phyloP scores from a whole-genome alignment of 1,140 invertebrate species.

The Phenacoccus solenopsis region DNA sequence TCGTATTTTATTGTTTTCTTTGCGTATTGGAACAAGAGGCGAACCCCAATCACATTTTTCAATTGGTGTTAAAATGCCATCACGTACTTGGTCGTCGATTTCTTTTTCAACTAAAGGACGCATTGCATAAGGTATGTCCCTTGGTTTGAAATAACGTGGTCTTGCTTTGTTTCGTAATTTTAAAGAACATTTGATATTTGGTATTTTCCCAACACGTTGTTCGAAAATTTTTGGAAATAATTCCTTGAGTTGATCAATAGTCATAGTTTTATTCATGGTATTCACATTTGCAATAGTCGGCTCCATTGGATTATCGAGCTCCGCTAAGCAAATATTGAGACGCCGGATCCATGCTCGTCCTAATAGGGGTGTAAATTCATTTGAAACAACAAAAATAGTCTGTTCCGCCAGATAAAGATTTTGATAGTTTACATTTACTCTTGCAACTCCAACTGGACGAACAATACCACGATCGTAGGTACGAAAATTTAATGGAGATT shows the following conservation, averaged over 20 bases:
- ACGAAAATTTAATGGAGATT: conserved; percentile 17
- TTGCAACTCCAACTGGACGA: neutral
- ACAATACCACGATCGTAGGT: neutral
- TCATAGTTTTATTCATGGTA: neutral
- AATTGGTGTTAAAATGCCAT: conserved; percentile 27
- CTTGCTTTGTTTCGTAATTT: neutral
- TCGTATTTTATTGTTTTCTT: conserved; percentile 31
- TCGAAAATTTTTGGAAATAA: neutral
- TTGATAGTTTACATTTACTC: neutral
- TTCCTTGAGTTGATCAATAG: neutral
- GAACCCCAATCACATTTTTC: conserved; percentile 34
- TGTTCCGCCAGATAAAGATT: neutral
- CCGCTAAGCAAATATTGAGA: neutral
- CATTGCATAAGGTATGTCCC: conserved; percentile 34
- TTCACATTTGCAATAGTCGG: neutral
- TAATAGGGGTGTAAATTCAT: neutral
- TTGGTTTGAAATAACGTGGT: conserved; percentile 32
- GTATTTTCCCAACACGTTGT: neutral
- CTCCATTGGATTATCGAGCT: neutral
- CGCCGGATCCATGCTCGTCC: neutral
- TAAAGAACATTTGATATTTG: neutral
- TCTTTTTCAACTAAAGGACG: conserved; percentile 28
- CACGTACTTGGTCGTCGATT: conserved; percentile 10
- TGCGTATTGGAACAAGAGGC: conserved; percentile 34
- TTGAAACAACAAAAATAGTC: neutral